Evolutionary conservation across 2,888 invertebrate species (phyloP).

Genomic region (Sminthurinus aureus): DNA sequence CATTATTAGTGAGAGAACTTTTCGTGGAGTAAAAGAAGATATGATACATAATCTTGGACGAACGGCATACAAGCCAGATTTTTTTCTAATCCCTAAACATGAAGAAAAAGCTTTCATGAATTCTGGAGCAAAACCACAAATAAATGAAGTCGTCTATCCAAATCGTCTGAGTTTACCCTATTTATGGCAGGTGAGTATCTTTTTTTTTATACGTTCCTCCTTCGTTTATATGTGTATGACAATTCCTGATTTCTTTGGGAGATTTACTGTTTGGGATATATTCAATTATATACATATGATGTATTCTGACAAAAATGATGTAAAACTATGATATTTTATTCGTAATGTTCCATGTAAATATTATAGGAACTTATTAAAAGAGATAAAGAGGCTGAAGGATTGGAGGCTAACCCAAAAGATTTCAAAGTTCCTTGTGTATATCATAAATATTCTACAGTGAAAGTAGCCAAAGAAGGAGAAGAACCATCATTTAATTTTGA

Average conservation of each 20-base stretch:
- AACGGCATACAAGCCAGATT: constrained; percentile 47
- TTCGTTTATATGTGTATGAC: not conserved
- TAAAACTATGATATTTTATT: too few relatives aligned
- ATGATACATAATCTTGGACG: constrained; percentile 47
- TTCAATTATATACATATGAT: too few relatives aligned
- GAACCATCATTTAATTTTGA: constrained; percentile 50
- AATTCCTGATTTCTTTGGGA: not conserved
- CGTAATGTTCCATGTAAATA: constrained; percentile 1
- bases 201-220: not conserved
- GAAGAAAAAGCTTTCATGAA: constrained; percentile 47
- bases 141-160: constrained; percentile 19
- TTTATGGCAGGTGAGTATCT: constrained; percentile 40
- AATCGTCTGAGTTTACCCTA: constrained; percentile 29
- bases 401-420: constrained; percentile 3
- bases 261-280: not conserved
- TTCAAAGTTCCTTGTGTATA: constrained; percentile 4
- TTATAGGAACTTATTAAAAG: constrained; percentile 34
- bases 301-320: not conserved
- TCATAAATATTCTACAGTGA: not conserved
- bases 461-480: constrained; percentile 41
- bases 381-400: constrained; percentile 15
- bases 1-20: constrained; percentile 32
- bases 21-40: constrained; percentile 24
- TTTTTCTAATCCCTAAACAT: constrained; percentile 50
- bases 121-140: constrained; percentile 30